A percentile compares a stretch with the other conserved stretches of the same genome.
phyloP scores from a whole-genome alignment of 2,113 vertebrate species.

The Mixornis gularis region DNA sequence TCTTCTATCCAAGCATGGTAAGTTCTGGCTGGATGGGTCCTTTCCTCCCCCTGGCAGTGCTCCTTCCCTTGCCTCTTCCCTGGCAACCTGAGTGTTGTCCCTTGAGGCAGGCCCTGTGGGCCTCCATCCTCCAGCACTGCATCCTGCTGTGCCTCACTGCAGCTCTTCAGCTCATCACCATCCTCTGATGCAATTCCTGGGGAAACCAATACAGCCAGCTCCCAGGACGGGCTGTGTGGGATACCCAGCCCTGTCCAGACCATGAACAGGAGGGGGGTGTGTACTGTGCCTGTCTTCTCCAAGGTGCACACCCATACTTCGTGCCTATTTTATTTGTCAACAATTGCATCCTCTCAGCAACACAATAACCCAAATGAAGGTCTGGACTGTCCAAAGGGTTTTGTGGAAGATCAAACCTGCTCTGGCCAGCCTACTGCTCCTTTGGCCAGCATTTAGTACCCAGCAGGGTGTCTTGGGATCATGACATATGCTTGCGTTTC shows the following conservation, averaged over 20 bases:
- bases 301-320: neutral
- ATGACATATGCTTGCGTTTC: neutral
- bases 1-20: neutral
- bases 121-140: neutral
- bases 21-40: neutral
- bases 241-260: neutral
- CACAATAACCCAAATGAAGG: neutral
- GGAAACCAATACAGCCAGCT: neutral
- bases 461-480: neutral
- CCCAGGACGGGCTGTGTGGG: neutral
- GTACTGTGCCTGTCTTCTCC: neutral
- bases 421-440: neutral
- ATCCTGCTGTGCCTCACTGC: neutral
- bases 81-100: neutral
- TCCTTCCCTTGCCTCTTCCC: neutral
- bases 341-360: neutral
- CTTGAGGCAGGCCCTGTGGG: fast-evolving
- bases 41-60: neutral
- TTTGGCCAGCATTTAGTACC: fast-evolving
- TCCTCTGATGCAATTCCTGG: neutral
- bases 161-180: neutral
- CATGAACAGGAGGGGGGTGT: fast-evolving
- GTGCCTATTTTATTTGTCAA: neutral
- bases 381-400: neutral
- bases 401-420: neutral